phyloP scores from a whole-genome alignment of 2,113 vertebrate genomes.

The Pterophyllum scalare region DNA sequence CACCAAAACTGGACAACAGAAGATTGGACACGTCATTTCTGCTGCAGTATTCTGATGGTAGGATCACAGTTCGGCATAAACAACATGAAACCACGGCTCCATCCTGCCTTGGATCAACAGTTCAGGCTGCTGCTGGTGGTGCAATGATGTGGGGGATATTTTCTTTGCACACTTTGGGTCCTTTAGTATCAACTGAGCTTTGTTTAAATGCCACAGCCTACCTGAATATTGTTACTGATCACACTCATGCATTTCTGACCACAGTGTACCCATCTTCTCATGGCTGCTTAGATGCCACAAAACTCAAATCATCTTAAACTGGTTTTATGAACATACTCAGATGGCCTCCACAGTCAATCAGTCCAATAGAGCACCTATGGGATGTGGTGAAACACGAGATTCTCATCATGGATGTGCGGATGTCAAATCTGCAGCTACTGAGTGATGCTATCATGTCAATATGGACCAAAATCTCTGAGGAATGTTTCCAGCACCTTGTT shows the following conservation, averaged over 20 bases:
- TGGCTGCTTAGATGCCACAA: neutral
- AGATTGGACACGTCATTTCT: neutral
- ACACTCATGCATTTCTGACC: no score
- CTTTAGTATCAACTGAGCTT: neutral
- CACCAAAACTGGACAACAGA: no score
- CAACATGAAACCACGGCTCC: neutral
- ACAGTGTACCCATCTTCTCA: neutral
- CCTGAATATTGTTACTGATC: no score
- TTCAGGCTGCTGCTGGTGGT: neutral
- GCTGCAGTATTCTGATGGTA: neutral
- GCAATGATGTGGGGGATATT: neutral
- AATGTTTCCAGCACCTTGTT: neutral
- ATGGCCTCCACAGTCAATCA: no score
- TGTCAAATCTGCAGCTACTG: neutral
- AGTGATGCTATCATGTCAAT: neutral
- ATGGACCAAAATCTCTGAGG: neutral
- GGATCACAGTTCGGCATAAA: neutral
- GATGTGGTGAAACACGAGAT: neutral
- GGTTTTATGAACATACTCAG: no score
- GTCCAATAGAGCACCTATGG: neutral
- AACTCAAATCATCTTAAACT: no score
- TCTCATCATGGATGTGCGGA: neutral
- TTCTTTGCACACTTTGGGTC: neutral
- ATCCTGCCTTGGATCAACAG: neutral
- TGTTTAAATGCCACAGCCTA: neutral